Percentiles rank a stretch among this genome's conserved stretches.
phyloP scores from a whole-genome alignment of 2,797 vertebrate species.

The Pseudotriccus pelzelni region DNA sequence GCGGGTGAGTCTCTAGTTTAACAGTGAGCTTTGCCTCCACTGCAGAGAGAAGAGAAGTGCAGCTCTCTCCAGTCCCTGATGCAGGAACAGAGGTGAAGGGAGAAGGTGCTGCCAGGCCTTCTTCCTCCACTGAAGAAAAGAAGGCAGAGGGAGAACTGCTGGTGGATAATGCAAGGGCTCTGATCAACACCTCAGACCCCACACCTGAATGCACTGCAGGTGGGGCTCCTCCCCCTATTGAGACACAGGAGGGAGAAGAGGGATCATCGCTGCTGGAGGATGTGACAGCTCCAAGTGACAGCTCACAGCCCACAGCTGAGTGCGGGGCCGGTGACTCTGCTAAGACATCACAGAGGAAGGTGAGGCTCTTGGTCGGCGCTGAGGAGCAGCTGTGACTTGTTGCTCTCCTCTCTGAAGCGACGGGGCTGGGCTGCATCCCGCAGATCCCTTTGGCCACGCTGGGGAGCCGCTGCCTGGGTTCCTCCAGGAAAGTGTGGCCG shows the following conservation, averaged over 20 bases:
- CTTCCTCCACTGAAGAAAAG: neutral
- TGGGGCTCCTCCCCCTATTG: neutral
- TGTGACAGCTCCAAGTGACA: neutral
- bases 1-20: neutral
- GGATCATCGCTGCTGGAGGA: neutral
- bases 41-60: neutral
- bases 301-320: accelerated
- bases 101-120: neutral
- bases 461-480: neutral
- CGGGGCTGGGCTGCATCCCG: neutral
- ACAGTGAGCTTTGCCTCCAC: neutral
- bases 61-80: neutral
- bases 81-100: neutral
- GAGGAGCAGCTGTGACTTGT: neutral
- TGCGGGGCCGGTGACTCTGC: accelerated
- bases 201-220: accelerated
- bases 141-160: neutral
- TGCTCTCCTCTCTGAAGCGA: neutral
- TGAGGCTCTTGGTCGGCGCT: neutral
- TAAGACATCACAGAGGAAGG: neutral
- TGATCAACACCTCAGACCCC: neutral
- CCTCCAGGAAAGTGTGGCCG: neutral
- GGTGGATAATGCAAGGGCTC: neutral
- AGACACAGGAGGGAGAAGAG: neutral
- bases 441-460: neutral